Percentiles rank a stretch among this genome's conserved stretches.
These are phyloP conservation scores for Circaetus gallicus DNA, from an alignment of 2,113 vertebrate genomes.

Conservation along the genomic window DNA sequence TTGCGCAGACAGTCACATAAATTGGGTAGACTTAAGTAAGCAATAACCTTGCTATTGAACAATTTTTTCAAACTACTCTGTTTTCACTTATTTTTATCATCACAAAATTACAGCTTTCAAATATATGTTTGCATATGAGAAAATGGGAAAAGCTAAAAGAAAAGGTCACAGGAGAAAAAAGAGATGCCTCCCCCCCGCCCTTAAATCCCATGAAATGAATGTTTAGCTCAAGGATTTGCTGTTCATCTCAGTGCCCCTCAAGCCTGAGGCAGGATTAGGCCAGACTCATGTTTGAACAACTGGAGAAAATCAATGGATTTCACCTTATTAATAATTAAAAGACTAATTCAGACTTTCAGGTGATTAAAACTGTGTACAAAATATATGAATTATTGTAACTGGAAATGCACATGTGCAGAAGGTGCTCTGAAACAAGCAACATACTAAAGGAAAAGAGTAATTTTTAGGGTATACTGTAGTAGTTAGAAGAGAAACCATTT, in stretches of 20 bases:
- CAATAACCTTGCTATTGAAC: background rate
- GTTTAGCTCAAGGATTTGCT: conserved; percentile 81
- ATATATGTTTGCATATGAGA: conserved; percentile 7
- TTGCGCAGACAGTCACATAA: background rate
- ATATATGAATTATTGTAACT: conserved; percentile 61
- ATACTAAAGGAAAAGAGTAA: background rate
- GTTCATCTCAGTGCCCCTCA: conserved; percentile 70
- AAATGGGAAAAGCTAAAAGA: conserved; percentile 46
- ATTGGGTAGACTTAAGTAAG: background rate
- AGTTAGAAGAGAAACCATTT: background rate
- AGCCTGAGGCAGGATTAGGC: conserved; percentile 79
- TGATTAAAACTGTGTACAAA: conserved; percentile 73
- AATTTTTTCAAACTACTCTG: background rate
- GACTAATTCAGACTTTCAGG: conserved; percentile 72
- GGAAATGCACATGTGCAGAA: conserved; percentile 2
- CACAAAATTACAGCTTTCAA: conserved; percentile 32
- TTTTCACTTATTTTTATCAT: background rate
- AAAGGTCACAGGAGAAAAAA: conserved; percentile 52
- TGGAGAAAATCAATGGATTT: conserved; percentile 86
- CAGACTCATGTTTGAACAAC: conserved; percentile 80
- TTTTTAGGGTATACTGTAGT: background rate
- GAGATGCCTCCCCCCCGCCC: background rate
- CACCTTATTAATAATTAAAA: conserved; percentile 89
- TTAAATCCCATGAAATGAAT: conserved; percentile 81
- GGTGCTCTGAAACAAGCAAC: conserved; percentile 9